Conservation (phyloP, 2,113 vertebrate genomes). For the Galbula dea region DNA sequence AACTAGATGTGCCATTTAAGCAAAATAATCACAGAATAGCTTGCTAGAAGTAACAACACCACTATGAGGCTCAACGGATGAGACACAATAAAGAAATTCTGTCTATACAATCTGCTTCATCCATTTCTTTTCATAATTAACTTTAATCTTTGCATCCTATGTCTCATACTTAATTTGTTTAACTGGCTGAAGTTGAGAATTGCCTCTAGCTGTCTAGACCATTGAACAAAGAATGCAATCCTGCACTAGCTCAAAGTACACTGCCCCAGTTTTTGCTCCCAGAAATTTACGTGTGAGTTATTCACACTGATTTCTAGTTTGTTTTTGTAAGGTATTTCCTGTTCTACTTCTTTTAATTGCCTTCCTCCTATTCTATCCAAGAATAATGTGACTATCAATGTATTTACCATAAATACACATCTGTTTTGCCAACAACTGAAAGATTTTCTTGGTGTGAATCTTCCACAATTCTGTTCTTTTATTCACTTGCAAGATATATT, state of each 20-base stretch:
- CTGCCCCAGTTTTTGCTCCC: background rate
- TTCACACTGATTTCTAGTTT: slow-evolving; percentile 2
- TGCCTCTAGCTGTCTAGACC: slow-evolving; percentile 53
- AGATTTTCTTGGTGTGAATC: background rate
- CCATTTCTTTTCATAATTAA: slow-evolving; percentile 42
- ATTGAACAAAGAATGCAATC: slow-evolving; percentile 19
- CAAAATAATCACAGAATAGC: slow-evolving; percentile 13
- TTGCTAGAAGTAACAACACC: slow-evolving; percentile 21
- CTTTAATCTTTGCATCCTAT: slow-evolving; percentile 39
- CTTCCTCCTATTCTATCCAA: background rate
- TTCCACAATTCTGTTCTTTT: background rate
- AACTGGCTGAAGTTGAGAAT: slow-evolving; percentile 34
- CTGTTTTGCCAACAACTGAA: background rate
- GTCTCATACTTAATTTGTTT: slow-evolving; percentile 55
- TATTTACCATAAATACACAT: background rate
- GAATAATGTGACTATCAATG: background rate
- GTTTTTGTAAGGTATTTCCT: slow-evolving; percentile 28
- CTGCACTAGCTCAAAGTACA: background rate
- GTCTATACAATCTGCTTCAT: slow-evolving; percentile 39
- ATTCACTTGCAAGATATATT: background rate
- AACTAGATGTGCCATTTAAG: slow-evolving; percentile 13
- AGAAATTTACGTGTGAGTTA: background rate
- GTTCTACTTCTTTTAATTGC: slow-evolving; percentile 37
- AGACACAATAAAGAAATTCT: slow-evolving; percentile 12
- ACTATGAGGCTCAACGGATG: background rate